Base-by-base conservation (phyloP, 2,797 vertebrate genomes). In the Diplodus sargus region DNA sequence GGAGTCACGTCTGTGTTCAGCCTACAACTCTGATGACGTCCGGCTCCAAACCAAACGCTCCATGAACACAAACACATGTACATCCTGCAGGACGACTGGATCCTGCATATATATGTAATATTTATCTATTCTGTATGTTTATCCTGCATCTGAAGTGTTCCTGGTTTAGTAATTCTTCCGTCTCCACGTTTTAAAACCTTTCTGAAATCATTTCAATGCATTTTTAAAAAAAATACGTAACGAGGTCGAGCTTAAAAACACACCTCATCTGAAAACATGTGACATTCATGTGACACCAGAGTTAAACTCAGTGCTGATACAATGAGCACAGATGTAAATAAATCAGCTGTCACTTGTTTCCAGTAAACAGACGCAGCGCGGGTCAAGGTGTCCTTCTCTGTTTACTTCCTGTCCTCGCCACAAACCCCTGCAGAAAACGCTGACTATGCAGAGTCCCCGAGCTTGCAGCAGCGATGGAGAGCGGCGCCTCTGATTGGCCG, bases 401-500 rank as follows among this genome's bases (percentile, higher is more conserved):
- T 86, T 85, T 82, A 76, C 81, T 20, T 84, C 74, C 82, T 68
- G 56, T 73, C 74, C 74, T 73, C 69, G 22, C 17, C 70, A 61
- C 81, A 79, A 79, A 70, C 75, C 57, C 81, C 59, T 14, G 59
- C 75, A 78, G 78, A 18, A 42, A 77, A 16, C 1, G 89, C 90
- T 90, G 90, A 91, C 63, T 57, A 0, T 65, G 89, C 86, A 83
- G 57, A 13, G 2, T 57, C 34, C 20, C 25, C 42, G 71, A 64
- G 49, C 61, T 77, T 63, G 77, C 68, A 76, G 28, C 28, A 34
- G 79, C 0, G 74, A 48, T 4, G 4, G 10, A 34, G 25, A 78
- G 71, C 6, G 9, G 62, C 56, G 59, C 8, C 78, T 70, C 49
- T 52, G 87, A 93, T 91, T 93, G 91, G 92, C 56, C 15, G 4